Base-by-base conservation (phyloP, 1,140 invertebrate genomes). In the Kradibia gibbosae region DNA sequence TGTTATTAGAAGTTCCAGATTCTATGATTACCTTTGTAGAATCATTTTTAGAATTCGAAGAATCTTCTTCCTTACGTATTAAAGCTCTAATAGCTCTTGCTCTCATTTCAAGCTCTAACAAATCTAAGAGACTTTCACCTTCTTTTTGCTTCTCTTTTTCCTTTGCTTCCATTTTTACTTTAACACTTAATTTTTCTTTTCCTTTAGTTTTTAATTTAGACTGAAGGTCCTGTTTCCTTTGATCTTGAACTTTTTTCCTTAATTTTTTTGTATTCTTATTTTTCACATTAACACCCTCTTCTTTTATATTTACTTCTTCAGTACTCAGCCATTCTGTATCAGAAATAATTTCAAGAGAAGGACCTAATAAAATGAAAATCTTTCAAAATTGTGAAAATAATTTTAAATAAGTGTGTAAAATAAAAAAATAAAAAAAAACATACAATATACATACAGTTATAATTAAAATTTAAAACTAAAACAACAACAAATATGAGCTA, bases 21-120 rank as follows among this genome's bases (percentile, higher is more conserved):
- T 34, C 77, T 36, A 62, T 67, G 48, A 73, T 10, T 62, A 28
- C 50, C 50, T 71, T 70, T 57, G 83, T 25, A 11, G 82, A 28
- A 84, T 84, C 55, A 53, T 60, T 48, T 36, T 72, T 79, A 13
- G 31, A 22, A 22, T 73, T 83, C 15, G 57, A 39, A 25, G n/a
- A 25, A 36, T 91, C 90, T 55, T 92, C 92, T 73, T 91, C 92
- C 81, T 92, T 92, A 2, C 89, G 88, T 74, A 93, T 91, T 28
- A 93, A 87, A 77, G 92, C 92, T 86, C 92, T 87, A 78, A 93
- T 92, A 17, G 92, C 92, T 53, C 91, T 87, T 20, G 92, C 92
- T 83, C 92, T 88, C 92, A 93, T 93, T 87, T 93, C 92, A 45
- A 93, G 82, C 78, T 93, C 92, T 53, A 93, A 85, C 53, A 92